Evolutionary conservation across 2,113 vertebrate genomes (phyloP).

Genomic region (Aptenodytes forsteri): DNA sequence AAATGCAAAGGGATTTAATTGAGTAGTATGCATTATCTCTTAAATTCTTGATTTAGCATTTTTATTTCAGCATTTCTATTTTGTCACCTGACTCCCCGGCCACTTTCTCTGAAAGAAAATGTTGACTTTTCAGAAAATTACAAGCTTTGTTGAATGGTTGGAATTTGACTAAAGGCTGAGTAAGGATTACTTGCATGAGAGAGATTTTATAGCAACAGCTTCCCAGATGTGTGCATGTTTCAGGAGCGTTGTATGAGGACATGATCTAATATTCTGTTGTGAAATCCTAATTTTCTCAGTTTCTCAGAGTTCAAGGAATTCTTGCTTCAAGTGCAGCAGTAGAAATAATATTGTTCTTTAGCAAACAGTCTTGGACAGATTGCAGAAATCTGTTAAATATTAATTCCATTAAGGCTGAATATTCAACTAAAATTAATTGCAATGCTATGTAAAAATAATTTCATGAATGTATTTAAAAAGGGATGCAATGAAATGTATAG

Average conservation of each 20-base stretch:
- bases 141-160: not conserved
- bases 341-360: not conserved
- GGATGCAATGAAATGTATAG: not conserved
- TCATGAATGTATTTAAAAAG: not conserved
- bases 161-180: constrained; percentile 18
- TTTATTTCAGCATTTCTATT: not conserved
- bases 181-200: not conserved
- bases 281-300: not conserved
- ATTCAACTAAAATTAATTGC: not conserved
- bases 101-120: not conserved
- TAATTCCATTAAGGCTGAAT: not conserved
- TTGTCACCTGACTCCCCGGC: not conserved
- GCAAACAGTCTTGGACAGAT: not conserved
- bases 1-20: not conserved
- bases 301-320: not conserved
- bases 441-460: not conserved
- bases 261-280: not conserved
- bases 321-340: not conserved
- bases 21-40: not conserved
- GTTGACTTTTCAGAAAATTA: constrained; percentile 20
- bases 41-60: not conserved
- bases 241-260: not conserved
- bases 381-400: constrained; percentile 13
- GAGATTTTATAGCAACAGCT: not conserved
- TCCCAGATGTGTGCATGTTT: not conserved